These are phyloP conservation scores for Loxodonta africana DNA, from an alignment of 2,113 vertebrate genomes.

Conservation along the genomic window DNA sequence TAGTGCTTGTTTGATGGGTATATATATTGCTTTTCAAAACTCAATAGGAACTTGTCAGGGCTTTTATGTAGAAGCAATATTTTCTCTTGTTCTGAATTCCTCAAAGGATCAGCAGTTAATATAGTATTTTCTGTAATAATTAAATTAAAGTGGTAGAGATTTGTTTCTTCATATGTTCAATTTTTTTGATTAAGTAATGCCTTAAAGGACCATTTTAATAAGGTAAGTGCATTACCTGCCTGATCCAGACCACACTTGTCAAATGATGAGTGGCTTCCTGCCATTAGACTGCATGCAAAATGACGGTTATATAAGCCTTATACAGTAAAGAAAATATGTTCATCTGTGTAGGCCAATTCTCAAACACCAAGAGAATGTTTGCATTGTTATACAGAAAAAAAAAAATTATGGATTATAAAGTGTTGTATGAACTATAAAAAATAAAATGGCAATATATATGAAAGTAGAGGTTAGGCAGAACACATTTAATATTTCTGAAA, in stretches of 20 bases:
- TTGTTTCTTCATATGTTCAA: slow-evolving; percentile 85
- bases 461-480: not conserved
- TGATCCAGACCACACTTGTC: slow-evolving; percentile 74
- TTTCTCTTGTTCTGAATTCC: slow-evolving; percentile 87
- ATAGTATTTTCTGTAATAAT: slow-evolving; percentile 84
- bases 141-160: slow-evolving; percentile 86
- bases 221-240: slow-evolving; percentile 84
- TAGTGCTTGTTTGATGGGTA: slow-evolving; percentile 82
- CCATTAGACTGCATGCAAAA: slow-evolving; percentile 65
- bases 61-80: slow-evolving; percentile 85
- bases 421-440: not conserved
- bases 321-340: slow-evolving; percentile 35
- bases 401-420: not conserved
- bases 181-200: slow-evolving; percentile 86
- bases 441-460: not conserved
- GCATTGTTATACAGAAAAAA: not conserved
- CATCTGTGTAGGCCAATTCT: not conserved
- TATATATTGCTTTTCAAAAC: slow-evolving; percentile 78
- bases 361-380: slow-evolving; percentile 2
- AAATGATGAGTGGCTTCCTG: slow-evolving; percentile 78
- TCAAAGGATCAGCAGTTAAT: slow-evolving; percentile 85
- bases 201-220: slow-evolving; percentile 88
- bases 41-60: slow-evolving; percentile 81
- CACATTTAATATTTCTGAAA: not conserved
- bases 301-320: slow-evolving; percentile 16